These are phyloP conservation scores for Lepidocolaptes lacrymiger DNA, from an alignment of 2,797 vertebrate genomes.

Conservation along the genomic window DNA sequence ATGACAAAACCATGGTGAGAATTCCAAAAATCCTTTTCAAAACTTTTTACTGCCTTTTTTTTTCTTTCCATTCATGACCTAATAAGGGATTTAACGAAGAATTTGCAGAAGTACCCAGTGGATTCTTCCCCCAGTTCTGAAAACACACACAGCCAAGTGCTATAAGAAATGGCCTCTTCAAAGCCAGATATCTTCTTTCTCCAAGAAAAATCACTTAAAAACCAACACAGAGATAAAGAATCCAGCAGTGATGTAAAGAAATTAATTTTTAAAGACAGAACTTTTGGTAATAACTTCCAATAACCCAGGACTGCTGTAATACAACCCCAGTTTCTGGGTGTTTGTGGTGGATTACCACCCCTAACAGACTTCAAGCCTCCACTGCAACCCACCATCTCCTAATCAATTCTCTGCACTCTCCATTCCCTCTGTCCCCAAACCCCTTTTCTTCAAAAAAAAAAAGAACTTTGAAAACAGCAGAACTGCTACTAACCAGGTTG, in stretches of 20 bases:
- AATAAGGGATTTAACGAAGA: background rate
- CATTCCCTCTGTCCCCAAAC: background rate
- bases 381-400: background rate
- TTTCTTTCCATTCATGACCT: background rate
- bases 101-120: background rate
- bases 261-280: background rate
- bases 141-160: background rate
- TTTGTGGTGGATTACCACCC: background rate
- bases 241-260: background rate
- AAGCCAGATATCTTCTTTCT: background rate
- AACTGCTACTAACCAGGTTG: background rate
- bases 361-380: background rate
- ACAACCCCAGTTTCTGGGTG: background rate
- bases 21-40: conserved; percentile 25
- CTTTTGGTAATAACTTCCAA: background rate
- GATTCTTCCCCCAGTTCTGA: background rate
- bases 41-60: background rate
- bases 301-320: background rate
- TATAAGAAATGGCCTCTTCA: background rate
- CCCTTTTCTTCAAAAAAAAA: background rate
- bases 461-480: background rate
- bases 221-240: background rate
- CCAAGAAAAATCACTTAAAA: background rate
- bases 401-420: background rate
- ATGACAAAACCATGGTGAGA: conserved; percentile 57